A percentile compares a stretch with the other conserved stretches of the same genome.
Conservation (phyloP, 2,113 vertebrate species). For the Columbina picui region DNA sequence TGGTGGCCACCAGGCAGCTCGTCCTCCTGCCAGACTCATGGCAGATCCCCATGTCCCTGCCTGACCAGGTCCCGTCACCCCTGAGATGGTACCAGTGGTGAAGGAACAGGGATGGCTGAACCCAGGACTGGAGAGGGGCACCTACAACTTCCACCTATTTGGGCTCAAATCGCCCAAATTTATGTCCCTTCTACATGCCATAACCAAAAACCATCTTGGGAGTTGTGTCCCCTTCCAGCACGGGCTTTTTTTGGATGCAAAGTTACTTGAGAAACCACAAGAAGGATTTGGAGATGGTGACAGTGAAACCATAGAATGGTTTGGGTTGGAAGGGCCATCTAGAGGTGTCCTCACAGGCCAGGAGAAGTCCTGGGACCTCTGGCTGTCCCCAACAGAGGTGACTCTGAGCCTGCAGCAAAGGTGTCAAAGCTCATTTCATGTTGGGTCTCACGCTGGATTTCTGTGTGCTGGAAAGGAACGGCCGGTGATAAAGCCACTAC, state of each 20-base stretch:
- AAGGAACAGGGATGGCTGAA: background rate
- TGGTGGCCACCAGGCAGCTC: background rate
- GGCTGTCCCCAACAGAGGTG: rapidly evolving
- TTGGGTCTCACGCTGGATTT: background rate
- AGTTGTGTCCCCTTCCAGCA: background rate
- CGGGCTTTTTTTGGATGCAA: rapidly evolving
- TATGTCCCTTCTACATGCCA: too few species aligned
- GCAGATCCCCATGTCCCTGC: background rate
- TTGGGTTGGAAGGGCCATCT: too few species aligned
- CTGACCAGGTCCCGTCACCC: background rate
- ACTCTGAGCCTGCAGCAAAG: rapidly evolving
- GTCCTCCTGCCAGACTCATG: background rate
- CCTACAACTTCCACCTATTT: background rate
- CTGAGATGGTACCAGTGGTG: rapidly evolving
- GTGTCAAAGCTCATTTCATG: background rate
- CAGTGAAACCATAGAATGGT: background rate
- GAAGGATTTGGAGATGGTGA: background rate
- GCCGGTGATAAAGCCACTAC: background rate
- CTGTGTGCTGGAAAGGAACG: rapidly evolving
- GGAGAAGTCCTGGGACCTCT: background rate
- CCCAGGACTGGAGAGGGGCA: background rate
- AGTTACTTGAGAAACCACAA: background rate
- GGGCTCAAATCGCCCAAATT: background rate
- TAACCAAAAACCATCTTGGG: rapidly evolving
- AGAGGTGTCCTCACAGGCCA: rapidly evolving